Conservation (phyloP, 1,140 invertebrate species). For the Muscidifurax raptorellus region DNA sequence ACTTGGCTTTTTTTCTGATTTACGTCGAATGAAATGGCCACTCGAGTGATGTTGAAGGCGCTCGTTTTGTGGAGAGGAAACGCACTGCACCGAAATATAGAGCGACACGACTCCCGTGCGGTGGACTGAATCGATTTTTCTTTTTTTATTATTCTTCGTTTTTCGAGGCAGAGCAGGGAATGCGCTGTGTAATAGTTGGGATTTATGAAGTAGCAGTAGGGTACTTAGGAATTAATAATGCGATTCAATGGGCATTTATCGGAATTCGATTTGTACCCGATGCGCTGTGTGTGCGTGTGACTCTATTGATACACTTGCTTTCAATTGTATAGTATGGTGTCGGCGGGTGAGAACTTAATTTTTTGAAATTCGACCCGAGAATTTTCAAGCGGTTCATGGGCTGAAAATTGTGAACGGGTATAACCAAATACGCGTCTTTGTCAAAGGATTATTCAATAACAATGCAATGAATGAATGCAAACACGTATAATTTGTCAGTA, state of each 20-base stretch:
- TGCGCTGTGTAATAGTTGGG: background rate
- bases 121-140: background rate
- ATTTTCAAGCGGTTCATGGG: too few species aligned
- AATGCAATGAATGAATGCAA: too few species aligned
- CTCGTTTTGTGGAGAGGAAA: background rate
- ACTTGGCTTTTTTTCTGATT: slow-evolving; percentile 38
- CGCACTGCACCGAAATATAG: too few species aligned
- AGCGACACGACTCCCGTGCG: background rate
- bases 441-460: too few species aligned
- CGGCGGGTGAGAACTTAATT: background rate
- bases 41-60: slow-evolving; percentile 36
- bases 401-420: too few species aligned
- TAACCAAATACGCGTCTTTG: too few species aligned
- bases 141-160: background rate
- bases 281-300: background rate
- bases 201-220: background rate
- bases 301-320: background rate
- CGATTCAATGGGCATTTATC: background rate
- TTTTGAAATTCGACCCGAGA: background rate
- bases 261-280: background rate
- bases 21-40: slow-evolving; percentile 55
- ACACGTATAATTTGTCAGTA: too few species aligned
- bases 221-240: slow-evolving; percentile 1
- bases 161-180: background rate
- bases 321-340: background rate